These are phyloP conservation scores for Schizopygopsis pylzovi DNA, from an alignment of 2,797 vertebrate species.

Conservation along the genomic window DNA sequence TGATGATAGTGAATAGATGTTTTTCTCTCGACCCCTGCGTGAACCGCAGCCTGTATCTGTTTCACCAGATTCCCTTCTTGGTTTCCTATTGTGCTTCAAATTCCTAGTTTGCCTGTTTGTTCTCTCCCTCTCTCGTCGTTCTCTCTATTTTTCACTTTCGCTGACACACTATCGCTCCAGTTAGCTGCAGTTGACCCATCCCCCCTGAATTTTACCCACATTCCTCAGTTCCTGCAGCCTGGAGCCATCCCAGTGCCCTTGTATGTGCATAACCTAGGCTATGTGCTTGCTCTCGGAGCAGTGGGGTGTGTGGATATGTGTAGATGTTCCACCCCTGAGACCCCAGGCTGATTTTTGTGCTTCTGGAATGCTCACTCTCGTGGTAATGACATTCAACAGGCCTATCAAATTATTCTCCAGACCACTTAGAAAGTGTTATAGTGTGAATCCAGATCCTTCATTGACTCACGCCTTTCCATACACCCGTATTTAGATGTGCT, in stretches of 20 bases:
- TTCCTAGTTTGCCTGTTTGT: conserved; percentile 47
- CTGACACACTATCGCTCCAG: conserved; percentile 46
- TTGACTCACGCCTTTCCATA: not conserved
- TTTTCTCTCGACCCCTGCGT: conserved; percentile 7
- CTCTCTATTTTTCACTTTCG: conserved; percentile 32
- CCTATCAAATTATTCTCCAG: conserved; percentile 26
- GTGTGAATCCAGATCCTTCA: conserved; percentile 29
- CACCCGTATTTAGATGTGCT: conserved; percentile 19
- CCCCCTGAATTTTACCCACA: conserved; percentile 55
- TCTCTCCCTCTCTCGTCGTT: conserved; percentile 36
- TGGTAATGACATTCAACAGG: conserved; percentile 38
- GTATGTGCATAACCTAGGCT: conserved; percentile 57
- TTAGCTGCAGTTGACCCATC: conserved; percentile 44
- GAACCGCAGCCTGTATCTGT: conserved; percentile 8
- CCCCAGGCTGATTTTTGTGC: conserved; percentile 44
- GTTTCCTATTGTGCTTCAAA: conserved; percentile 63
- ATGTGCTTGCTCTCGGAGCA: conserved; percentile 35
- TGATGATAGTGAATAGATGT: conserved; percentile 19
- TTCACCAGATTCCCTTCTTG: conserved; percentile 42
- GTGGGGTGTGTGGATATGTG: conserved; percentile 31
- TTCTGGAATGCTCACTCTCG: conserved; percentile 38
- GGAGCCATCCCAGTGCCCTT: conserved; percentile 53
- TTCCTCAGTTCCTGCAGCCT: conserved; percentile 58
- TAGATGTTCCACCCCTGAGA: conserved; percentile 44
- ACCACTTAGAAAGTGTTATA: conserved; percentile 36